phyloP scores from a whole-genome alignment of 2,113 vertebrate species.

The Tetrax tetrax region DNA sequence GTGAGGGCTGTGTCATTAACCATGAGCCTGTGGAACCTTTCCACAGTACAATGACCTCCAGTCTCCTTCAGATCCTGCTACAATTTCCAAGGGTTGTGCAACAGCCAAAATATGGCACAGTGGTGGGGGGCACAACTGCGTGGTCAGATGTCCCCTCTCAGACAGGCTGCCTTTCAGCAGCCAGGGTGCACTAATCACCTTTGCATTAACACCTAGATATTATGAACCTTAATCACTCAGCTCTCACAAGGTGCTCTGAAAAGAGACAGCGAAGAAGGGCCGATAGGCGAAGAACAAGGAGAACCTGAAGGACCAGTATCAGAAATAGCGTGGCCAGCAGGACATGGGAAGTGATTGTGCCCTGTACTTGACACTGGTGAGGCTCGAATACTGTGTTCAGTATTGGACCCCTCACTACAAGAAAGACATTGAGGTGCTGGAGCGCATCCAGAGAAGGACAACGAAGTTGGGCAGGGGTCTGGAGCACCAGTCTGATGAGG shows the following conservation, averaged over 20 bases:
- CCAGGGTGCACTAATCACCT: background rate
- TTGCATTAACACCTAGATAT: background rate
- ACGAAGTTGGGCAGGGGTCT: too few relatives aligned
- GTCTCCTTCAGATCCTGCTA: background rate
- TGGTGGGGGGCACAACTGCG: background rate
- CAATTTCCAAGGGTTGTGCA: background rate
- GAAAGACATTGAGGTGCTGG: too few relatives aligned
- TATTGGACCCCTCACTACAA: too few relatives aligned
- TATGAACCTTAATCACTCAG: background rate
- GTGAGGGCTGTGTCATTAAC: background rate
- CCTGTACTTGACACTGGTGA: too few relatives aligned
- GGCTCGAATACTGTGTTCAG: too few relatives aligned
- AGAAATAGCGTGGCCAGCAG: too few relatives aligned
- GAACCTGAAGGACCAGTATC: background rate
- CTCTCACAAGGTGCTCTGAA: background rate
- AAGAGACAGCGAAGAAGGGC: background rate
- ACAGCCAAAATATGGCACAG: background rate
- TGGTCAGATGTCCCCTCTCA: background rate
- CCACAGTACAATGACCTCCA: background rate
- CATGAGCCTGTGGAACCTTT: fast-evolving
- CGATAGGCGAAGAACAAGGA: background rate
- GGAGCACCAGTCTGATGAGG: too few relatives aligned
- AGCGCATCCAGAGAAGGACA: too few relatives aligned
- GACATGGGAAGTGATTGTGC: too few relatives aligned
- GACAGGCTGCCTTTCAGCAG: background rate